Base-by-base conservation (phyloP, 2,113 vertebrate species). In the Proterorhinus semilunaris region DNA sequence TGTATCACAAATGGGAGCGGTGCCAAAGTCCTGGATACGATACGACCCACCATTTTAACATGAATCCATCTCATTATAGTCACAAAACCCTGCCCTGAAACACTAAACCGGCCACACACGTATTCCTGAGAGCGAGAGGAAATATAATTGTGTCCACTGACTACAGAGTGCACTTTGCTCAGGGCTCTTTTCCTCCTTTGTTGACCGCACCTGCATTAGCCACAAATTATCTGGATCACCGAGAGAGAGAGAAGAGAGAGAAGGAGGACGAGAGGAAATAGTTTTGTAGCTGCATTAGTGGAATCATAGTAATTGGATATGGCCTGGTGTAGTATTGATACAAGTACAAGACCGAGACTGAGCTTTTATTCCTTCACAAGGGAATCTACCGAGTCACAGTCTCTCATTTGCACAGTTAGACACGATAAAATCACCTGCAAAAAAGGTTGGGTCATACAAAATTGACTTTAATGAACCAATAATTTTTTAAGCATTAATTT, bases 131-230 rank as follows among this genome's bases (percentile, higher is more conserved):
- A 53, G 53, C 66, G 48, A 68, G 68, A 65, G 76, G 75, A 79
- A 85, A 77, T 72, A 82, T 62, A 4, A 43, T 53, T 67, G 74
- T 82, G 79, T 78, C 52, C 79, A 70, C 77, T 79, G 58, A 78
- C 70, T 82, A 65, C 58, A 62, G 55, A 73, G 57, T 10, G 66
- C 83, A 80, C 82, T 86, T 77, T 79, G 70, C 74, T 53, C 51
- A 7, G 65, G 76, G 80, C 67, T 21, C 66, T 78, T 36, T 75
- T 78, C 65, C 78, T 76, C 62, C 58, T 0, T 70, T 78, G 86
- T 83, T 59, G 83, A 86, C 72, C 66, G 0, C 49, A 61, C 76
- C 69, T 86, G 45, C 83, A 86, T 88, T 83, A 87, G 85, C 47
- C 67, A 54, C 55, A 80, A 75, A 79, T 85, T 78, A 69, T 44